These are phyloP conservation scores for Pyrrhia umbra DNA, from an alignment of 2,888 invertebrate species.

Conservation along the genomic window DNA sequence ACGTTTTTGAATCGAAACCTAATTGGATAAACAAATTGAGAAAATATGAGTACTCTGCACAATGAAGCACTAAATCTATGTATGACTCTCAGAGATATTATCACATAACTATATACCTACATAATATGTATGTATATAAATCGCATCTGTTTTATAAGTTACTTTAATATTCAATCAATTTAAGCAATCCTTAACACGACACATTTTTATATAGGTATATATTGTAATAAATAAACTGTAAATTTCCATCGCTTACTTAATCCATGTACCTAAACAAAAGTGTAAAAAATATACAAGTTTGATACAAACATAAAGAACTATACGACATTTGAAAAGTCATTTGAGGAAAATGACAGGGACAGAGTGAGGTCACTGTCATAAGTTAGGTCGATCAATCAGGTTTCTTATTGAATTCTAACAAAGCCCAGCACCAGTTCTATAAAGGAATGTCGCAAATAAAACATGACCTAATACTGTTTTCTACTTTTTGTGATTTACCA, in stretches of 20 bases:
- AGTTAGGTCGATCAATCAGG: neutral
- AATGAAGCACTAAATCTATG: conserved; percentile 13
- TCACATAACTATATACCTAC: conserved; percentile 6
- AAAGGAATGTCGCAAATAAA: neutral
- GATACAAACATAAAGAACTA: neutral
- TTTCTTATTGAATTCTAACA: neutral
- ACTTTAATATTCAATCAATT: too few relatives aligned
- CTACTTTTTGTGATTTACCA: neutral
- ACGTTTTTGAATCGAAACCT: conserved; percentile 26
- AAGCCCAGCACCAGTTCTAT: neutral
- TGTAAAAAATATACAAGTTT: neutral
- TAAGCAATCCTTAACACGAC: too few relatives aligned
- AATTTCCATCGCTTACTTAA: too few relatives aligned
- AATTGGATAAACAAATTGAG: conserved; percentile 33
- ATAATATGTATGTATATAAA: conserved; percentile 12
- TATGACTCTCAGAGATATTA: conserved; percentile 23
- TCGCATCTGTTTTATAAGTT: conserved; percentile 18
- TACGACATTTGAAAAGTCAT: neutral
- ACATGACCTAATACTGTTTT: neutral
- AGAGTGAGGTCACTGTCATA: neutral
- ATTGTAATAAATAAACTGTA: too few relatives aligned
- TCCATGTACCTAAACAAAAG: neutral
- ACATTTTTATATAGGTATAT: too few relatives aligned
- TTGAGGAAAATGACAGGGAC: neutral
- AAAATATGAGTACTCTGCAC: conserved; percentile 11